These are phyloP conservation scores for Agrenia bidenticulata DNA, from an alignment of 2,888 invertebrate species.

Conservation along the genomic window DNA sequence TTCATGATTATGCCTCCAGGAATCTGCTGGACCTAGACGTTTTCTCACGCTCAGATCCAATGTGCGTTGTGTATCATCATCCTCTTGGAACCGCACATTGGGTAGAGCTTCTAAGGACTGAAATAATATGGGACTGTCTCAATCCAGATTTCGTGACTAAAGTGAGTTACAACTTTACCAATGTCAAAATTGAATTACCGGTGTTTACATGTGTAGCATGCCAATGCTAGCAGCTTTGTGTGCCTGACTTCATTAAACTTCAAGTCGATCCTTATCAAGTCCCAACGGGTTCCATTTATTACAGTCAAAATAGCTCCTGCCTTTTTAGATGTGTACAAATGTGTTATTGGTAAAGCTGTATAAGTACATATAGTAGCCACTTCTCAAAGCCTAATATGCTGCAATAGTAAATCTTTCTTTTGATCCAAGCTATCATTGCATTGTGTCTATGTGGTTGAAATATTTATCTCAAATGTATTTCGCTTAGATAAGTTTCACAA, in stretches of 20 bases:
- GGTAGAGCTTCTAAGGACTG: slow-evolving; percentile 57
- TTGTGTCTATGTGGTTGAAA: too few species aligned
- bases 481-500: too few species aligned
- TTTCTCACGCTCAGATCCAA: slow-evolving; percentile 62
- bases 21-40: slow-evolving; percentile 60
- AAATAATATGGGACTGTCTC: slow-evolving; percentile 58
- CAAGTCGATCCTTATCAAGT: too few species aligned
- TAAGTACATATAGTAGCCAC: too few species aligned
- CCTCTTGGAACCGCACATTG: slow-evolving; percentile 55
- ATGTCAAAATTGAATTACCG: slow-evolving; percentile 31
- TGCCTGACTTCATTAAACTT: neutral
- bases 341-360: too few species aligned
- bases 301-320: too few species aligned
- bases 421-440: too few species aligned
- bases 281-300: too few species aligned
- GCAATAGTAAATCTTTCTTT: too few species aligned
- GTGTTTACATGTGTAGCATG: slow-evolving; percentile 19
- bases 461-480: too few species aligned
- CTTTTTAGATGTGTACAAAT: too few species aligned
- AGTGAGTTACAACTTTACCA: slow-evolving; percentile 22
- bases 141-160: slow-evolving; percentile 60
- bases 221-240: neutral
- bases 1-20: slow-evolving; percentile 53
- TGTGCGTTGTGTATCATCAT: slow-evolving; percentile 58
- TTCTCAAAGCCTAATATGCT: too few species aligned